These are phyloP conservation scores for Sinosuthora webbiana DNA, from an alignment of 2,113 vertebrate genomes.

Conservation along the genomic window DNA sequence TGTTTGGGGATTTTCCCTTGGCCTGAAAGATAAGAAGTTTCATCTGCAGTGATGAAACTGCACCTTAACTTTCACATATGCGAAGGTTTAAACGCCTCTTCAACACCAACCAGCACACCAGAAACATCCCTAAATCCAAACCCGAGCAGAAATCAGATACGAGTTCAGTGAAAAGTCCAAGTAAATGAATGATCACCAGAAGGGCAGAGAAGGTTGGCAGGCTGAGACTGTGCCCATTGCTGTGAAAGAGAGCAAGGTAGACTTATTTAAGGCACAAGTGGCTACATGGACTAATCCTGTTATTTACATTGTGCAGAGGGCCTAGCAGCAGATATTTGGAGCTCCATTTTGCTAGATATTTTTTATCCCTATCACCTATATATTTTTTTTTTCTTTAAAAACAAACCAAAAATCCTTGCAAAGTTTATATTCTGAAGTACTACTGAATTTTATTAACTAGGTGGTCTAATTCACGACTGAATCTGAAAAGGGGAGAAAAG, in stretches of 20 bases:
- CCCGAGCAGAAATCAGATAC: background rate
- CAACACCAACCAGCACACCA: accelerated
- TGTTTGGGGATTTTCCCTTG: background rate
- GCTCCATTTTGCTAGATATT: background rate
- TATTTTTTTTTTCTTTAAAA: background rate
- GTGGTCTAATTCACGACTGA: background rate
- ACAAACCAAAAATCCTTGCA: background rate
- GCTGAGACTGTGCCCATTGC: background rate
- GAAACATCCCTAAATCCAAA: background rate
- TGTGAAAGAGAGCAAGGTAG: accelerated
- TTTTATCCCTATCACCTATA: background rate
- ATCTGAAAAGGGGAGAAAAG: background rate
- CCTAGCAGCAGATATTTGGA: background rate
- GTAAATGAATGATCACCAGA: background rate
- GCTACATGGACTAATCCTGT: background rate
- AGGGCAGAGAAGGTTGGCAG: background rate
- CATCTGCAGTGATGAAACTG: background rate
- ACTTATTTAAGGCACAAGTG: background rate
- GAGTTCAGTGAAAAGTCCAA: background rate
- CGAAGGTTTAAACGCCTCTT: background rate
- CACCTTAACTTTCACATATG: background rate
- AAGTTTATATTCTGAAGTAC: background rate
- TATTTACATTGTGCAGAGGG: background rate
- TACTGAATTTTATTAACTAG: background rate
- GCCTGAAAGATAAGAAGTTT: background rate